Evolutionary conservation across 2,113 vertebrate genomes (phyloP), one percentile per base, ranked within the genome.

Genomic region (Smithornis capensis): DNA sequence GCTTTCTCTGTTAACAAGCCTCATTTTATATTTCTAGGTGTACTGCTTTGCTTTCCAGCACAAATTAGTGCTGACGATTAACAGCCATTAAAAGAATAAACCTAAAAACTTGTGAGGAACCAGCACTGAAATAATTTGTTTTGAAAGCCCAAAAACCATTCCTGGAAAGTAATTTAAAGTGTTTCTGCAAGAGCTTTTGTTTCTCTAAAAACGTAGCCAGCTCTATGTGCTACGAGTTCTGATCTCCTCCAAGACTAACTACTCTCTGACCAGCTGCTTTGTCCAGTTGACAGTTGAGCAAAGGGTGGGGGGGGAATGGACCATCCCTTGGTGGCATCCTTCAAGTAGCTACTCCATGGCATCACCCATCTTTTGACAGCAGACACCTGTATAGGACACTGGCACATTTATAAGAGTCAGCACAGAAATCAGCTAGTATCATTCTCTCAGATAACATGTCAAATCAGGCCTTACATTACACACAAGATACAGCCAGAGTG

Each of bases 1-100:
- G 55, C 69, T 44, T 47, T 81, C 55, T 74, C 68, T 14, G 1
- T 47, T 74, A 95, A 90, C 23, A 79, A 94, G 40, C 28, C 33
- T 89, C 40, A 45, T 70, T 90, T 81, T 69, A 67, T 59, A 91
- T 77, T 92, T 90, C 68, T 78, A 74, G 86, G 40, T 63, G 67
- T 22, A 33, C 38, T 23, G 47, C 63, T 69, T 88, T 77, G 25
- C 86, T 75, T 80, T 74, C 52, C n/a, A 27, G 78, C 68, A 25
- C 76, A 90, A 87, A 90, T 77, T 60, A 83, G 37, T 3, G 2
- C 47, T 83, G 68, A 83, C 29, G 59, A 94, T 86, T 92, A 96
- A 78, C 2, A 2, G 19, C 33, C 71, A 70, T 81, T 57, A 75
- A 78, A 90, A 93, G 37, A 89, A 74, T 37, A 94, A 92, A 93